A percentile compares a stretch with the other conserved stretches of the same genome.
phyloP scores from a whole-genome alignment of 2,797 vertebrate species.

The Acipenser transmontanus region DNA sequence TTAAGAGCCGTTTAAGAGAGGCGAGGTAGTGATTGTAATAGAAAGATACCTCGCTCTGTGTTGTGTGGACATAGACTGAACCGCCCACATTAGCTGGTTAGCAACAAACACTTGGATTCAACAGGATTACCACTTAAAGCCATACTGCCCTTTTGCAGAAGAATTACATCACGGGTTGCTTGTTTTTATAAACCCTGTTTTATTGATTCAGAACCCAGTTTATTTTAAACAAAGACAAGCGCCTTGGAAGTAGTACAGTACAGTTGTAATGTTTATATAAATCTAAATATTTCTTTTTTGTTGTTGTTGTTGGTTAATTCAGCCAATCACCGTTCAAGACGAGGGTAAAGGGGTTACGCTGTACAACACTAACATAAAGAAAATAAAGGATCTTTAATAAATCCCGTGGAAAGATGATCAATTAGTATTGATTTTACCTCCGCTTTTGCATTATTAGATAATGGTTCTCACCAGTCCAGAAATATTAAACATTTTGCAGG shows the following conservation, averaged over 20 bases:
- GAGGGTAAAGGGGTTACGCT: too few relatives aligned
- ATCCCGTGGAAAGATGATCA: background rate
- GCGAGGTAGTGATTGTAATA: slow-evolving; percentile 37
- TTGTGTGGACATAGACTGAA: slow-evolving; percentile 58
- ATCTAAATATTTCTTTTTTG: too few relatives aligned
- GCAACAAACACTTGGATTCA: slow-evolving; percentile 57
- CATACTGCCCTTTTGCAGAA: slow-evolving; percentile 40
- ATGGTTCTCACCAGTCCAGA: background rate
- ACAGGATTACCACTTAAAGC: slow-evolving; percentile 64
- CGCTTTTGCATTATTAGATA: background rate
- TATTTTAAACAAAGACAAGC: too few relatives aligned
- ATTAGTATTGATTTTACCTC: background rate
- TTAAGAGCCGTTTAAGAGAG: slow-evolving; percentile 30
- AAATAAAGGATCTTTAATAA: background rate
- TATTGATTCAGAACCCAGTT: too few relatives aligned
- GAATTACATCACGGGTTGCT: too few relatives aligned
- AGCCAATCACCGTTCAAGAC: too few relatives aligned
- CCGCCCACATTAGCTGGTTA: slow-evolving; percentile 53
- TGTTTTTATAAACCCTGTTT: too few relatives aligned
- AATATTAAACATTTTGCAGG: background rate
- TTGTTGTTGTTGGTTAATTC: too few relatives aligned
- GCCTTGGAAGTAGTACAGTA: too few relatives aligned
- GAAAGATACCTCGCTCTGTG: slow-evolving; percentile 54
- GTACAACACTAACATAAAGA: background rate
- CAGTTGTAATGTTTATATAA: too few relatives aligned